Conservation (phyloP, 2,888 invertebrate species). For the Lepidonotus clava region DNA sequence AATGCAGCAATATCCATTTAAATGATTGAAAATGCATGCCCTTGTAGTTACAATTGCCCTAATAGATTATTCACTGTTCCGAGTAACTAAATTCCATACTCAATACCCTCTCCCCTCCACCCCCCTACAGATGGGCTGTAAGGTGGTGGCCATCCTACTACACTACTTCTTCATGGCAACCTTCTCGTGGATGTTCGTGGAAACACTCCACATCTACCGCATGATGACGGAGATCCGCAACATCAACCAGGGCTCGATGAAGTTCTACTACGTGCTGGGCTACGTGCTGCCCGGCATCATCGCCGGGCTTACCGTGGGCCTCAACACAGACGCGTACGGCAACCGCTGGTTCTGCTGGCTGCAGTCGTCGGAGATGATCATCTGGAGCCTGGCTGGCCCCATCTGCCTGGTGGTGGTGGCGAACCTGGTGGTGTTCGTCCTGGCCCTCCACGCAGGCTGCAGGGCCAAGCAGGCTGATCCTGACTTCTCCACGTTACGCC, state of each 20-base stretch:
- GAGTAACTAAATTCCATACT: no score
- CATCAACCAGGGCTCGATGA: conserved; percentile 96
- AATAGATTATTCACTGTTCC: no score
- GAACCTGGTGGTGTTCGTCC: conserved; percentile 89
- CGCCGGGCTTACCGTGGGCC: conserved; percentile 94
- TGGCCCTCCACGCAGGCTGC: conserved; percentile 94
- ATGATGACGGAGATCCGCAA: conserved; percentile 97
- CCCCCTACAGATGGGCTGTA: conserved; percentile 87
- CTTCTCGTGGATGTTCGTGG: conserved; percentile 95
- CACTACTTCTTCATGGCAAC: conserved; percentile 96
- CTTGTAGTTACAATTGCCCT: no score
- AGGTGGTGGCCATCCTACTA: conserved; percentile 92
- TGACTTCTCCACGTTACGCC: conserved; percentile 86
- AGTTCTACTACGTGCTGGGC: conserved; percentile 93
- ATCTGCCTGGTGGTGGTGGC: conserved; percentile 88
- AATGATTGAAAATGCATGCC: no score
- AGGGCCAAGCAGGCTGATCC: conserved; percentile 90
- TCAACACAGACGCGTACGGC: conserved; percentile 96
- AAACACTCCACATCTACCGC: conserved; percentile 94
- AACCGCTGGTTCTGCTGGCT: conserved; percentile 97
- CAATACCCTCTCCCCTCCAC: not conserved
- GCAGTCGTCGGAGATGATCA: conserved; percentile 93
- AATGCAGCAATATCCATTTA: no score
- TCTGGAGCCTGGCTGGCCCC: conserved; percentile 97
- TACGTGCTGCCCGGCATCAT: conserved; percentile 91